Evolutionary conservation across 2,797 vertebrate genomes (phyloP).

Genomic region (Hydrocynus forskahlii): DNA sequence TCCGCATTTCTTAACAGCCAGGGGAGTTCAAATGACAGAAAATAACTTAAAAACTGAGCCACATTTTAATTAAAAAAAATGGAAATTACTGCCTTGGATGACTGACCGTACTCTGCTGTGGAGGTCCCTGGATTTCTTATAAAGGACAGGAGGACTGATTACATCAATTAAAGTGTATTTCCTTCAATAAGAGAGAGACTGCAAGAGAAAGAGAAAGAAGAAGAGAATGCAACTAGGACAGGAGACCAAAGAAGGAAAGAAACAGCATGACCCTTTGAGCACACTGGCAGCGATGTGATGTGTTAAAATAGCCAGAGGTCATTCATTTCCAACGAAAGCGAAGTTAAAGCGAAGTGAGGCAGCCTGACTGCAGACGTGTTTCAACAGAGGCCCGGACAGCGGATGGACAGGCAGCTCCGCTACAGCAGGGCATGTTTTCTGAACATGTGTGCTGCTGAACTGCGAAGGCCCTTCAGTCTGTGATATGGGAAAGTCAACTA

Average conservation of each 20-base stretch:
- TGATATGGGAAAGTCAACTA: neutral
- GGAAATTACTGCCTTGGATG: too few relatives aligned
- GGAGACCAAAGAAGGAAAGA: neutral
- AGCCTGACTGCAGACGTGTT: neutral
- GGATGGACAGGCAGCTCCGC: neutral
- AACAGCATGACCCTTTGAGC: neutral
- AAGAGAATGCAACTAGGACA: neutral
- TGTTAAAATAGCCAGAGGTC: neutral
- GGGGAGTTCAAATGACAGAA: too few relatives aligned
- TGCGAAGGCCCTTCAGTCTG: too few relatives aligned
- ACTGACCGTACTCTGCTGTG: too few relatives aligned
- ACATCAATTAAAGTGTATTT: too few relatives aligned
- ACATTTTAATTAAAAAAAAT: too few relatives aligned
- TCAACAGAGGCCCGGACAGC: neutral
- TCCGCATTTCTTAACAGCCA: too few relatives aligned
- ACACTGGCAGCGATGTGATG: neutral
- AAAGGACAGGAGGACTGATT: too few relatives aligned
- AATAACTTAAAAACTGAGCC: too few relatives aligned
- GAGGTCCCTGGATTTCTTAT: too few relatives aligned
- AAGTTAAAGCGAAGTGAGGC: neutral
- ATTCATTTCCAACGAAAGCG: neutral
- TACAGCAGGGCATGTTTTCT: too few relatives aligned
- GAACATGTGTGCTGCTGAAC: too few relatives aligned
- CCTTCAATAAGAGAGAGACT: neutral
- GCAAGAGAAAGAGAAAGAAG: neutral